Conservation (phyloP, 2,797 vertebrate species). For the Oreochromis grahami region DNA sequence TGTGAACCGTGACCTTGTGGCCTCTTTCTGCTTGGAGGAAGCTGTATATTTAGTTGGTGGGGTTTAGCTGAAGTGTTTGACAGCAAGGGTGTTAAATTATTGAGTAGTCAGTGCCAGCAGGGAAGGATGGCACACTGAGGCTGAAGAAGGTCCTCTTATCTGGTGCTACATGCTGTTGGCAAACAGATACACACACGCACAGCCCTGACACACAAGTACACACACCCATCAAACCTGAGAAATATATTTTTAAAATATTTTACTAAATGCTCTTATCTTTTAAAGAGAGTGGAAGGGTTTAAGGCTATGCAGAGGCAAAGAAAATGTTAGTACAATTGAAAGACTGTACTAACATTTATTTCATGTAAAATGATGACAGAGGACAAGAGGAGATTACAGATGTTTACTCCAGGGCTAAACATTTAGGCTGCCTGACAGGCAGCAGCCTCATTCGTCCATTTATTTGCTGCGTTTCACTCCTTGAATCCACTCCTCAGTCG, state of each 20-base stretch:
- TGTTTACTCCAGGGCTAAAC: slow-evolving; percentile 26
- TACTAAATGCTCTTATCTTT: neutral
- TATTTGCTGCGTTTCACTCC: slow-evolving; percentile 8
- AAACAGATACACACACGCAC: neutral
- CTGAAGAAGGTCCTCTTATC: slow-evolving; percentile 37
- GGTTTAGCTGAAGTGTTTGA: slow-evolving; percentile 31
- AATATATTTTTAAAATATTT: neutral
- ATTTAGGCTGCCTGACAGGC: slow-evolving; percentile 5
- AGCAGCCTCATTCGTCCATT: slow-evolving; percentile 15
- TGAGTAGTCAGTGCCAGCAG: slow-evolving; percentile 40
- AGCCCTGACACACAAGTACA: neutral
- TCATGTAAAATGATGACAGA: neutral
- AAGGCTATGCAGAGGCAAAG: neutral
- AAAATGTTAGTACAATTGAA: neutral
- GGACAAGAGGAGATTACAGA: slow-evolving; percentile 16
- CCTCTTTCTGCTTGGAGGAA: slow-evolving; percentile 15
- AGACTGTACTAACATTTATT: neutral
- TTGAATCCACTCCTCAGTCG: neutral
- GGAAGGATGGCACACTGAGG: slow-evolving; percentile 30
- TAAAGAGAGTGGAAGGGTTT: neutral
- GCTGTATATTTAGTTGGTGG: slow-evolving; percentile 50
- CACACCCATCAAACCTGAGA: neutral
- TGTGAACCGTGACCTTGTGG: slow-evolving; percentile 27
- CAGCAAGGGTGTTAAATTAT: slow-evolving; percentile 53
- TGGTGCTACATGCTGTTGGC: slow-evolving; percentile 12